These are phyloP conservation scores for Steinernema khuongi DNA, from an alignment of 1,140 invertebrate species.

Conservation along the genomic window DNA sequence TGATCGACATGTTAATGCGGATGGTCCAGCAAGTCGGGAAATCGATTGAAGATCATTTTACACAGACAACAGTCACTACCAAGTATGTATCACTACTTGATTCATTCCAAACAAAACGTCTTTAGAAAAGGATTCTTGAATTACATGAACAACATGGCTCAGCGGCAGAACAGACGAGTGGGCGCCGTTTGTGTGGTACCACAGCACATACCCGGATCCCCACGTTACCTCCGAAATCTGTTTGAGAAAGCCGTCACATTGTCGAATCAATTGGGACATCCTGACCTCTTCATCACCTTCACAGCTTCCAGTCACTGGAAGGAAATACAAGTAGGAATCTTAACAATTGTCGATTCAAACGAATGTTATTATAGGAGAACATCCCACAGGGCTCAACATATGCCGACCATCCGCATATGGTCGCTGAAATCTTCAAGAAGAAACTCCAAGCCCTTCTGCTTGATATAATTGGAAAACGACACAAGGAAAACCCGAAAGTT, in stretches of 20 bases:
- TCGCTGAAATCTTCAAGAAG: constrained; percentile 61
- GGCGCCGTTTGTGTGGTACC: neutral
- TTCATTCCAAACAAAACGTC: neutral
- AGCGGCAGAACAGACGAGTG: neutral
- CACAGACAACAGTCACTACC: neutral
- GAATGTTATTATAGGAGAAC: neutral
- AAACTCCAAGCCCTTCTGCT: constrained; percentile 62
- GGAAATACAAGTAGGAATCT: constrained; percentile 58
- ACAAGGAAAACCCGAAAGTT: neutral
- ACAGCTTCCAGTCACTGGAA: constrained; percentile 63
- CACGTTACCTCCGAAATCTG: neutral
- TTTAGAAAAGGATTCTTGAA: neutral
- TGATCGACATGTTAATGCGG: neutral
- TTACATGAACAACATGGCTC: neutral
- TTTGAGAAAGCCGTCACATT: neutral
- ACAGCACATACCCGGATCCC: neutral
- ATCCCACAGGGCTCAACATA: constrained; percentile 37
- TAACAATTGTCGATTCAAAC: constrained; percentile 14
- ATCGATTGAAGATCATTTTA: neutral
- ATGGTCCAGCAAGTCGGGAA: neutral
- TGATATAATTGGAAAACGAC: constrained; percentile 31
- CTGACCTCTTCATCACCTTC: constrained; percentile 62
- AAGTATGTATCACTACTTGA: neutral
- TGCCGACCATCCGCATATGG: constrained; percentile 60
- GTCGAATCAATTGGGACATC: constrained; percentile 57